These are phyloP conservation scores for Xylophagus ater DNA, from an alignment of 2,888 invertebrate genomes.

Conservation along the genomic window DNA sequence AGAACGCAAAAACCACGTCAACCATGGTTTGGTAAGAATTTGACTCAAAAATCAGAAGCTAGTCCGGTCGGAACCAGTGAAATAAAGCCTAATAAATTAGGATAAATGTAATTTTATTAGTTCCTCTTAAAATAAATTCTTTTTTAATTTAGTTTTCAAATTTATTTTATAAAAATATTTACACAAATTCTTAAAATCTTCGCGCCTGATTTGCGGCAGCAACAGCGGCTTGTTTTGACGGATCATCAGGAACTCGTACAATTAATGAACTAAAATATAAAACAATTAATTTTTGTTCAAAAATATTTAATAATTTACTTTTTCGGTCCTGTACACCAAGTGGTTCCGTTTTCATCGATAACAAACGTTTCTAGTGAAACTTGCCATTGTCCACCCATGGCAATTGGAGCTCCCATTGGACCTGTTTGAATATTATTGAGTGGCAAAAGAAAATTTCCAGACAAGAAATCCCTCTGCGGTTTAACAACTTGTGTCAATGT, in stretches of 20 bases:
- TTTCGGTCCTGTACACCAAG: constrained; percentile 85
- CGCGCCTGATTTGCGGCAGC: constrained; percentile 15
- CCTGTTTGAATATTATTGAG: constrained; percentile 18
- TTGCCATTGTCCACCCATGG: constrained; percentile 55
- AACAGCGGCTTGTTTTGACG: constrained; percentile 24
- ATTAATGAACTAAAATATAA: constrained; percentile 27
- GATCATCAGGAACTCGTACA: constrained; percentile 38
- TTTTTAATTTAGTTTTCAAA: no score
- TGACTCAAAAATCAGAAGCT: constrained; percentile 63
- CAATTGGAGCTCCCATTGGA: constrained; percentile 27
- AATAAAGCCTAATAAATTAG: constrained; percentile 61
- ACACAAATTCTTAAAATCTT: constrained; percentile 21
- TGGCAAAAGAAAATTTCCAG: constrained; percentile 73
- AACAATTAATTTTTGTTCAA: constrained; percentile 5
- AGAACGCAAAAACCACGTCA: constrained; percentile 80
- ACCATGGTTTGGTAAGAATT: constrained; percentile 76
- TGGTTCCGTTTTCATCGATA: constrained; percentile 68
- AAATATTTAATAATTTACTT: constrained; percentile 44
- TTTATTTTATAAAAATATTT: no score
- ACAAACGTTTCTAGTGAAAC: constrained; percentile 77
- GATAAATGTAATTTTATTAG: no score
- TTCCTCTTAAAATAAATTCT: no score
- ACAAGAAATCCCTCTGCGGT: constrained; percentile 90
- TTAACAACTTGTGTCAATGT: constrained; percentile 68
- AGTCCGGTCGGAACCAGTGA: constrained; percentile 57